These are phyloP conservation scores for Tinea semifulvella DNA, from an alignment of 2,888 invertebrate species.

Conservation along the genomic window DNA sequence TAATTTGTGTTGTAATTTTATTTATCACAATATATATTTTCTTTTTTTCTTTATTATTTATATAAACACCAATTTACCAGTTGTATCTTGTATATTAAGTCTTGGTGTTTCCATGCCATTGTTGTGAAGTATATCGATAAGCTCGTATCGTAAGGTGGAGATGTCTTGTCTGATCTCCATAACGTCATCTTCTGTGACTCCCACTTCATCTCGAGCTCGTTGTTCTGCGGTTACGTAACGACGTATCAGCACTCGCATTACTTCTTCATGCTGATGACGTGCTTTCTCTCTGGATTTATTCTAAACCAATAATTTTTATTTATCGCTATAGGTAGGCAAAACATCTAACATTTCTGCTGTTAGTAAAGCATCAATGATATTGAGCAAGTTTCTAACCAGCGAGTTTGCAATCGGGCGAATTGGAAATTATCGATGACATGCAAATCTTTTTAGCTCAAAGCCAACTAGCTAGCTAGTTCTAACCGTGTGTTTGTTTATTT, in stretches of 20 bases:
- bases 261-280: constrained; percentile 77
- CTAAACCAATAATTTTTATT: too few species aligned
- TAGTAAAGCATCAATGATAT: too few species aligned
- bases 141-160: constrained; percentile 90
- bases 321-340: too few species aligned
- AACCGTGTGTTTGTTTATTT: too few species aligned
- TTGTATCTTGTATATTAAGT: constrained; percentile 72
- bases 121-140: constrained; percentile 88
- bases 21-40: neutral
- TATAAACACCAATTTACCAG: constrained; percentile 51
- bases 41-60: neutral
- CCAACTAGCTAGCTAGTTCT: too few species aligned
- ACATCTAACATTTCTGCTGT: too few species aligned
- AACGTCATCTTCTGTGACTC: constrained; percentile 96
- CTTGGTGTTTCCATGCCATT: constrained; percentile 89
- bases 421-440: too few species aligned
- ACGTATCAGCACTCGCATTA: constrained; percentile 88
- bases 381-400: too few species aligned
- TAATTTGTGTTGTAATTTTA: neutral
- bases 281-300: constrained; percentile 79
- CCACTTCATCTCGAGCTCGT: constrained; percentile 87
- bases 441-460: too few species aligned
- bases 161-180: constrained; percentile 98
- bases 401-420: too few species aligned
- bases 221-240: constrained; percentile 92